Evolutionary conservation across 2,113 vertebrate genomes (phyloP).

Genomic region (Raja brachyura): DNA sequence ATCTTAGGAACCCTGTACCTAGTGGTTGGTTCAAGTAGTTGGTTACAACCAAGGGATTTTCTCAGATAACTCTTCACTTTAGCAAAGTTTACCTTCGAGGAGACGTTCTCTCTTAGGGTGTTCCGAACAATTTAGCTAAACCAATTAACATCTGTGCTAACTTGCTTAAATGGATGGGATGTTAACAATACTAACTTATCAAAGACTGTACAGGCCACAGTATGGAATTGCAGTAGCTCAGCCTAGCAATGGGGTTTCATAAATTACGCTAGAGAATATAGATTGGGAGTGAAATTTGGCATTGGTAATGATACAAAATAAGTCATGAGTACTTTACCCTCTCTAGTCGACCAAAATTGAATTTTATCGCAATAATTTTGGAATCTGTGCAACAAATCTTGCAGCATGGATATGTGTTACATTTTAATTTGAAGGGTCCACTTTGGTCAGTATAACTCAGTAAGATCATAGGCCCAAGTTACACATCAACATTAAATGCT

Average conservation of each 20-base stretch:
- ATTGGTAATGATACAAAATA: no score
- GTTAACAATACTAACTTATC: background rate
- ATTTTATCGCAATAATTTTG: background rate
- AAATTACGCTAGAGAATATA: background rate
- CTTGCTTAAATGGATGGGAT: background rate
- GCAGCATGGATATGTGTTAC: background rate
- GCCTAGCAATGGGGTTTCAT: background rate
- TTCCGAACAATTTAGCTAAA: background rate
- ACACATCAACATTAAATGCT: slow-evolving; percentile 35
- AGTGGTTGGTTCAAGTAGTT: background rate
- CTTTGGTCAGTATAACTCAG: slow-evolving; percentile 16
- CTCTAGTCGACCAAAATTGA: background rate
- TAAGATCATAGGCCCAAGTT: slow-evolving; percentile 12
- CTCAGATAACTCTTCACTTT: no score
- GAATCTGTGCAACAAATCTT: background rate
- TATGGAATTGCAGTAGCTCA: background rate
- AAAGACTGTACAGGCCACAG: background rate
- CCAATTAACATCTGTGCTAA: background rate
- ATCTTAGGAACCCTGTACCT: background rate
- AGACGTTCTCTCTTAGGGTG: background rate
- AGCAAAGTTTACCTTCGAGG: background rate
- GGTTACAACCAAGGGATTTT: background rate
- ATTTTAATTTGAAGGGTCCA: background rate
- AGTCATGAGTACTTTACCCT: background rate
- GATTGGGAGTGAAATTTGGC: background rate